Percentiles rank a stretch among this genome's conserved stretches.
Conservation (phyloP, 2,113 vertebrate species). For the Hemiprocne comata region DNA sequence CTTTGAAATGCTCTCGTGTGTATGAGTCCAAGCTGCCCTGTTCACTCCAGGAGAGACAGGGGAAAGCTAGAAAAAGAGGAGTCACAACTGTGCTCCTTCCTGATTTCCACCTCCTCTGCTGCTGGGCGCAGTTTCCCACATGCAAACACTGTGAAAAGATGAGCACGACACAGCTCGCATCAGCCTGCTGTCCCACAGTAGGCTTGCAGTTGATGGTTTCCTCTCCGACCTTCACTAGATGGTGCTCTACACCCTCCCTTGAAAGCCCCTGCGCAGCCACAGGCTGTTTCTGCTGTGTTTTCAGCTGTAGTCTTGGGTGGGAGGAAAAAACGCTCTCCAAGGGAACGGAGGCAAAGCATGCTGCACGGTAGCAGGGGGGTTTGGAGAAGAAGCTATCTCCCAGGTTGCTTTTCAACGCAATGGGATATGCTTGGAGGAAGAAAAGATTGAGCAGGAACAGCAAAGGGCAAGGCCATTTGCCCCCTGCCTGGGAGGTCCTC, state of each 20-base stretch:
- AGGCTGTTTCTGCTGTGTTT: accelerated
- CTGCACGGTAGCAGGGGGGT: not conserved
- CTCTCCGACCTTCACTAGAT: slow-evolving; percentile 10
- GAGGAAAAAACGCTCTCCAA: not conserved
- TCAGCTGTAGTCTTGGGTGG: not conserved
- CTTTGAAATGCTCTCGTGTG: accelerated
- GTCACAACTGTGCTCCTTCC: not conserved
- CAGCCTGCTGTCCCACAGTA: not conserved
- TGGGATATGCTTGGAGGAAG: not conserved
- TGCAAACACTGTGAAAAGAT: not conserved
- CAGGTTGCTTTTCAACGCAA: accelerated
- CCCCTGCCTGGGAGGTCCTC: not conserved
- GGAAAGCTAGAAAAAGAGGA: not conserved
- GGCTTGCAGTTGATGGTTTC: not conserved
- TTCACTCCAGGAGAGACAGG: not conserved
- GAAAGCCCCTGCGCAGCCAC: not conserved
- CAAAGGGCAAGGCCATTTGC: accelerated
- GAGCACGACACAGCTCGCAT: not conserved
- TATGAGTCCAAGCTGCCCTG: too few species aligned
- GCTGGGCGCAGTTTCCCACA: not conserved
- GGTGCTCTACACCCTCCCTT: slow-evolving; percentile 11
- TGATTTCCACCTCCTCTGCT: not conserved
- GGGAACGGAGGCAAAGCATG: not conserved
- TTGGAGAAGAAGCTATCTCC: not conserved
- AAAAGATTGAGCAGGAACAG: not conserved